Evolutionary conservation across 2,888 invertebrate species (phyloP), one percentile per base, ranked within the genome.

Genomic region (Leptinotarsa haldemani): DNA sequence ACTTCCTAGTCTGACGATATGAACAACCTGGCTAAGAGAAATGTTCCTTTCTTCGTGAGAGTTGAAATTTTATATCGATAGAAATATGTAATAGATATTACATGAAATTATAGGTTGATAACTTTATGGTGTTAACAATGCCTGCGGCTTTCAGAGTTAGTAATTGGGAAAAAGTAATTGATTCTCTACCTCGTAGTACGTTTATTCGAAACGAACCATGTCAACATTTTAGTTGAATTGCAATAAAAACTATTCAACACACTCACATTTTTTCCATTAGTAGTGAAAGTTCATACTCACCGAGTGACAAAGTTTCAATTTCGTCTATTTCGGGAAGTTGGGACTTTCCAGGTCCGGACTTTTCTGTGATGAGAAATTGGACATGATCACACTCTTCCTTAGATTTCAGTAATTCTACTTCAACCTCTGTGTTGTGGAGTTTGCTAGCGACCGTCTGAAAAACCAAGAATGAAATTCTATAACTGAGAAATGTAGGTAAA

Each of bases 311-410:
- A 4, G 93, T 93, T 84, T 93, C 92, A 65, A 93, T 91, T 84
- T 94, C 94, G 63, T 93, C 90, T 70, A 93, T 92, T 87, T 93
- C 92, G 0, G 93, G 92, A n/a, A 90, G 90, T 4, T 90, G 90
- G 61, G 90, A 90, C 40, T 92, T 90, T 22, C 91, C 91, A 1
- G 92, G 90, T 22, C 92, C 93, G 0, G 93, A 93, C 66, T 93
- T 93, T 86, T 97, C 96, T 1, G 95, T 95, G 84, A 97, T 97
- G 73, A 96, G 90, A 87, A 97, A 98, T 88, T 96, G 96, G 0
- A 96, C 95, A 85, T 98, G 97, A 86, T 97, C 97, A 77, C 94
- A 94, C 84, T 95, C 95, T 77, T 94, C 94, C 85, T 96, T 96
- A 1, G 95, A 93, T 88, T 96, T 95, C 79, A 96, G 88, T 75